phyloP scores from a whole-genome alignment of 1,140 invertebrate genomes.

The Zaprionus ornatus region DNA sequence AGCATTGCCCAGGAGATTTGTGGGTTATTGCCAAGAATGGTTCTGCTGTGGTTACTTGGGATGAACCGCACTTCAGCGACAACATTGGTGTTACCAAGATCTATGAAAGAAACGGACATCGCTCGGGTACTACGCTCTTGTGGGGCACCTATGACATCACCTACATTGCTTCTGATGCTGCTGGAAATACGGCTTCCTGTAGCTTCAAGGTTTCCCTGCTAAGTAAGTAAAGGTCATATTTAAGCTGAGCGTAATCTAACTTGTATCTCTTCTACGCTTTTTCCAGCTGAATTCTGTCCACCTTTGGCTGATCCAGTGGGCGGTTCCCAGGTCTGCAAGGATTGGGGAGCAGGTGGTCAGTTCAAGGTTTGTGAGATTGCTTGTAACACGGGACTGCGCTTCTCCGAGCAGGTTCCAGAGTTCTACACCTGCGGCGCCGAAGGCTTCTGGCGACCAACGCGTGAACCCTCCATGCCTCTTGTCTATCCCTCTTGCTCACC shows the following conservation, averaged over 20 bases:
- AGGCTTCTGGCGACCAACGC: conserved; percentile 97
- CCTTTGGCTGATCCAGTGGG: conserved; percentile 93
- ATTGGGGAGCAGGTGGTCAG: conserved; percentile 97
- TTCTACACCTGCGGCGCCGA: conserved; percentile 98
- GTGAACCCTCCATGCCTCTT: conserved; percentile 90
- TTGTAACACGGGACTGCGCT: conserved; percentile 93
- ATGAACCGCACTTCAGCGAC: conserved; percentile 95
- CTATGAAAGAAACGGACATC: conserved; percentile 93
- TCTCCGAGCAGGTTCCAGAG: conserved; percentile 95
- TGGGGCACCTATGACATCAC: conserved; percentile 97
- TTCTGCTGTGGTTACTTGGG: conserved; percentile 96
- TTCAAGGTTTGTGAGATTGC: conserved; percentile 95
- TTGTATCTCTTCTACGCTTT: background rate
- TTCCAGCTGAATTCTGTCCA: conserved; percentile 94
- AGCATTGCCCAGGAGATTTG: conserved; percentile 95
- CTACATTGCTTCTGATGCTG: conserved; percentile 96
- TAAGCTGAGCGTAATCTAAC: background rate
- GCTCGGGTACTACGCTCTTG: conserved; percentile 94
- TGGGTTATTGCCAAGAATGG: conserved; percentile 97
- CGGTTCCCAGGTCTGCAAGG: conserved; percentile 95
- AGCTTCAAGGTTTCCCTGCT: conserved; percentile 96
- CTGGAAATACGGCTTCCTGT: conserved; percentile 95
- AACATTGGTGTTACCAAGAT: conserved; percentile 92
- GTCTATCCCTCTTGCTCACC: conserved; percentile 95
- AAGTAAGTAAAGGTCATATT: conserved; percentile 86